Evolutionary conservation across 30 jellyfish, hydroid and myxozoan genomes (phyloP), one percentile per base, ranked within the genome.

Genomic region (Aurelia aurita): DNA sequence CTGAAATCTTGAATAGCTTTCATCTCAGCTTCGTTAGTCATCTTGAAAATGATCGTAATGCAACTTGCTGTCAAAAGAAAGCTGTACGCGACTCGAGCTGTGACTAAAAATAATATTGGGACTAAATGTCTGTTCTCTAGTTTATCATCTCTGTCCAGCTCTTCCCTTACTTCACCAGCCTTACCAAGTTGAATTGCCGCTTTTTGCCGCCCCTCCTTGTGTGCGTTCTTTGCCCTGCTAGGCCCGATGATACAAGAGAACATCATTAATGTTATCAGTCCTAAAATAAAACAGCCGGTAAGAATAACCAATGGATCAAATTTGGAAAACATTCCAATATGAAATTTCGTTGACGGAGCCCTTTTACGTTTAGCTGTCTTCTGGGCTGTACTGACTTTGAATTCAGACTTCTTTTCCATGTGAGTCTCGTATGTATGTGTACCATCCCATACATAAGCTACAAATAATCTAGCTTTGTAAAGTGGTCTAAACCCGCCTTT

Each of bases 51-150:
- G 25, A 80, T 45, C 16, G 82, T 23, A 3, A 80, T 51, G 31
- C 65, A 49, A 31, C 90, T 80, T 2, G 31, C 84, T 7, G 90
- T 80, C 5, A 80, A 64, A 61, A 80, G 20, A 47, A 80, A 80
- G 28, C 90, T 80, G 64, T 80, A 80, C 47, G 90, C 90, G 32
- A 80, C 90, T 2, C 90, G 82, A 11, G 58, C 64, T 5, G 83
- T 53, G 22, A 80, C 90, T n/a, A 80, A 51, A 29, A 80, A 80
- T 18, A 80, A 77, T 2, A 80, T 80, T 0, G 90, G 90, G 10
- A 80, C 20, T 32, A 80, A 15, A 44, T 61, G 80, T 43, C 84
- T 80, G 23, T 69, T 21, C 35, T 67, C 27, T 3, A 80, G 79
- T 54, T 68, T 66, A 28, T 67, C 90, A n/a, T 66, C 90, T 0